Percentiles rank a stretch among this genome's conserved stretches.
Conservation (phyloP, 2,888 invertebrate species). For the Aplocera efformata region DNA sequence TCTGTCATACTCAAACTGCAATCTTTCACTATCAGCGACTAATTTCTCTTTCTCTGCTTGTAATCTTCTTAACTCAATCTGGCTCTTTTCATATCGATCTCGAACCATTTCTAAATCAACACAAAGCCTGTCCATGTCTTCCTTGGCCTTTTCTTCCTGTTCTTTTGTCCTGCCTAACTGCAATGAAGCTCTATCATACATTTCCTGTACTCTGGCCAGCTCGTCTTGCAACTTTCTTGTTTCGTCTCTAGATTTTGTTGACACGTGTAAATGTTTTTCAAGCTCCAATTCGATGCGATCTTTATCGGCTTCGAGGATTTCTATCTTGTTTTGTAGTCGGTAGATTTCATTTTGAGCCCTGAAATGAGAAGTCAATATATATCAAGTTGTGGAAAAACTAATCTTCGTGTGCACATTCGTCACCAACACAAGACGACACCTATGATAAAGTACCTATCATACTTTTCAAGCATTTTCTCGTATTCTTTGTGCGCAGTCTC, state of each 20-base stretch:
- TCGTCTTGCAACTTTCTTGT: slow-evolving; percentile 93
- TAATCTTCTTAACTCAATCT: slow-evolving; percentile 89
- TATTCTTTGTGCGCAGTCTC: slow-evolving; percentile 94
- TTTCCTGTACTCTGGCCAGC: slow-evolving; percentile 90
- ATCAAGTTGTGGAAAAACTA: slow-evolving; percentile 10
- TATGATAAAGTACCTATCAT: slow-evolving; percentile 85
- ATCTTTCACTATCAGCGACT: slow-evolving; percentile 89
- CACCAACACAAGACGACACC: slow-evolving; percentile 70
- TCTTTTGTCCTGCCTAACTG: slow-evolving; percentile 93
- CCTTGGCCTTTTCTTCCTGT: slow-evolving; percentile 94
- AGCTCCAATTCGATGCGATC: slow-evolving; percentile 91
- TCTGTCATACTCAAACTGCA: slow-evolving; percentile 92
- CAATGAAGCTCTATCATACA: slow-evolving; percentile 92
- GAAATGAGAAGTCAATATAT: slow-evolving; percentile 38
- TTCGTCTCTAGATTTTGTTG: slow-evolving; percentile 91
- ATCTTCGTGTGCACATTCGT: slow-evolving; percentile 38
- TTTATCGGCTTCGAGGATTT: slow-evolving; percentile 92
- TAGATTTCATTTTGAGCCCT: slow-evolving; percentile 95
- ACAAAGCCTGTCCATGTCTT: slow-evolving; percentile 87
- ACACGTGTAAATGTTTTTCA: slow-evolving; percentile 90
- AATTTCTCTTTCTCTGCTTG: slow-evolving; percentile 93
- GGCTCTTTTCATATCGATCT: slow-evolving; percentile 93
- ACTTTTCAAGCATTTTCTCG: slow-evolving; percentile 95
- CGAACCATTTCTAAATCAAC: slow-evolving; percentile 93
- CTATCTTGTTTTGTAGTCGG: slow-evolving; percentile 92